Percentiles rank a stretch among this genome's conserved stretches.
phyloP scores from a whole-genome alignment of 2,113 vertebrate species.

The Psephotus haematonotus region DNA sequence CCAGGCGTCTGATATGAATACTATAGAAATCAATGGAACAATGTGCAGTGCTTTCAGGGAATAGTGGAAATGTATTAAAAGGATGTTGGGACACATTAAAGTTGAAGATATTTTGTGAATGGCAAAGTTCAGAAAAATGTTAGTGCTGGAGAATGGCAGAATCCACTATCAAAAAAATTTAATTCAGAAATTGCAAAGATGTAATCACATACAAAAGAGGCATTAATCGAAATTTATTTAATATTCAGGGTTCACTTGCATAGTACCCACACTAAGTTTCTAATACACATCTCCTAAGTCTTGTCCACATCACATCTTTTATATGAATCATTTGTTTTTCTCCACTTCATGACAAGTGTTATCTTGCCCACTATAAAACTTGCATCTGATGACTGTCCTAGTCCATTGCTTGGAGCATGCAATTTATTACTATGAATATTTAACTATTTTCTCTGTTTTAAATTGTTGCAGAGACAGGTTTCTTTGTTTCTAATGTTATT shows the following conservation, averaged over 20 bases:
- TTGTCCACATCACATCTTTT: not conserved
- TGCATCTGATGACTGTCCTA: not conserved
- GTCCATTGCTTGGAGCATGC: not conserved
- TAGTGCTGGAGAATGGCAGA: not conserved
- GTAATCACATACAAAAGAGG: not conserved
- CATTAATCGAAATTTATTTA: not conserved
- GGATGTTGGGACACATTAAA: not conserved
- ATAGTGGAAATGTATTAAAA: not conserved
- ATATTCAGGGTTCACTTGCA: not conserved
- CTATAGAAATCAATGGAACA: not conserved
- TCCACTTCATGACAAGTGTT: not conserved
- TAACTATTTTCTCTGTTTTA: not conserved
- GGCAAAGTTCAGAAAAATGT: not conserved
- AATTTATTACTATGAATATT: not conserved
- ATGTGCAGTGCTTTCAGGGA: not conserved
- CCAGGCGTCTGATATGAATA: not conserved
- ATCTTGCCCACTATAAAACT: not conserved
- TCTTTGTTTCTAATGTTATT: not conserved
- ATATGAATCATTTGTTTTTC: not conserved
- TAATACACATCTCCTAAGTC: not conserved
- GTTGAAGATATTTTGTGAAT: not conserved
- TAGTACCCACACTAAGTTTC: not conserved
- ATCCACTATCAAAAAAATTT: not conserved
- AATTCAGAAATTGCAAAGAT: not conserved
- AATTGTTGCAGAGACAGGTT: not conserved